Evolutionary conservation across 2,797 vertebrate genomes (phyloP).

Genomic region (Gallinago nigripennis): DNA sequence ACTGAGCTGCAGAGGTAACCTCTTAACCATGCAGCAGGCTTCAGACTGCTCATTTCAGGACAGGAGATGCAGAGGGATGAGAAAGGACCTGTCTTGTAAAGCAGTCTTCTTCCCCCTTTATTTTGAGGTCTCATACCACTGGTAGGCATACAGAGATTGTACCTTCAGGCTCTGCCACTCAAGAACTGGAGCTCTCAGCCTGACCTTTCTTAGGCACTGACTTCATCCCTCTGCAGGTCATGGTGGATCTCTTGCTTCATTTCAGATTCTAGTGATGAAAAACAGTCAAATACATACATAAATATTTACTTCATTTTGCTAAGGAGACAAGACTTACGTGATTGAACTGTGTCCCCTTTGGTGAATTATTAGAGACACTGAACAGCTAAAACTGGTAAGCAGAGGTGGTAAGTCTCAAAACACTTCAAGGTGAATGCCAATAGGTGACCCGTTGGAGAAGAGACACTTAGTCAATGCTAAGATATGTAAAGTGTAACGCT

Average conservation of each 20-base stretch:
- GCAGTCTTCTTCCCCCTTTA: background rate
- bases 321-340: background rate
- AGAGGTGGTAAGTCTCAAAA: background rate
- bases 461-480: conserved; percentile 24
- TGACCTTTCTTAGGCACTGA: background rate
- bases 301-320: conserved; percentile 18
- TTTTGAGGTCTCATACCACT: background rate
- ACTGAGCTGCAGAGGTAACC: background rate
- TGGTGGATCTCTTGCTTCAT: background rate
- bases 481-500: background rate
- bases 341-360: background rate
- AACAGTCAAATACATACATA: background rate
- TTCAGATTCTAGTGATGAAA: background rate
- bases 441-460: background rate
- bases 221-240: background rate
- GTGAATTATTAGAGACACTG: background rate
- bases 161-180: background rate
- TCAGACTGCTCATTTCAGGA: background rate
- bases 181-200: background rate
- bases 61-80: background rate
- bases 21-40: background rate
- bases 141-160: background rate
- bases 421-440: background rate
- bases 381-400: background rate
- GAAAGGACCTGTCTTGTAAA: background rate